Evolutionary conservation across 2,797 vertebrate genomes (phyloP).

Genomic region (Pogonophryne albipinna): DNA sequence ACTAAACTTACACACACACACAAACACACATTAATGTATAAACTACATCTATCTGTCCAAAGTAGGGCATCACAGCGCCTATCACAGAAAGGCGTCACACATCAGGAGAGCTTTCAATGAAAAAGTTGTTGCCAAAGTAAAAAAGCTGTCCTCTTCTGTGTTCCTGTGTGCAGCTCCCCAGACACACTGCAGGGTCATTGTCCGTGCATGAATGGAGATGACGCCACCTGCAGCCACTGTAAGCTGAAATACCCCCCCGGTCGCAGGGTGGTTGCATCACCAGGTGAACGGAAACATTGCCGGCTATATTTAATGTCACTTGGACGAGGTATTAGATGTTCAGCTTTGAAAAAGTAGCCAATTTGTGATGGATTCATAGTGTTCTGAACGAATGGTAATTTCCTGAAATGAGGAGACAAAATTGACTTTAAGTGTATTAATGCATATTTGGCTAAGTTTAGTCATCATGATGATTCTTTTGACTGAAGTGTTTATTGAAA

Average conservation of each 20-base stretch:
- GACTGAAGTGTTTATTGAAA: background rate
- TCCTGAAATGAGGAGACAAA: background rate
- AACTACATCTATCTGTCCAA: constrained; percentile 30
- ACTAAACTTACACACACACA: constrained; percentile 5
- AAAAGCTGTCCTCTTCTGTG: constrained; percentile 32
- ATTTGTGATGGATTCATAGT: constrained; percentile 31
- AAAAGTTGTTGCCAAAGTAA: constrained; percentile 57
- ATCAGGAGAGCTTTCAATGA: constrained; percentile 49
- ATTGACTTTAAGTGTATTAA: background rate
- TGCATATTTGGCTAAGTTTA: background rate
- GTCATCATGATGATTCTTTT: background rate
- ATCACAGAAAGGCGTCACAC: constrained; percentile 54
- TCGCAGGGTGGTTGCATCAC: constrained; percentile 45
- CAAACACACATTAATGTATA: constrained; percentile 28
- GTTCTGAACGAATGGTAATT: background rate
- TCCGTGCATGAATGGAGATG: constrained; percentile 33
- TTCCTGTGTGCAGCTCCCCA: constrained; percentile 40
- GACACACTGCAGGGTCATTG: constrained; percentile 53
- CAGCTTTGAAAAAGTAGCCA: constrained; percentile 34
- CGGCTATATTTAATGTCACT: constrained; percentile 50
- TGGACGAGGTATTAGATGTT: constrained; percentile 50
- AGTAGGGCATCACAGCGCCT: constrained; percentile 37
- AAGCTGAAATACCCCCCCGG: constrained; percentile 34
- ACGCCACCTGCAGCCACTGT: constrained; percentile 52
- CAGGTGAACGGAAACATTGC: constrained; percentile 45